A percentile compares a stretch with the other conserved stretches of the same genome.
Conservation (phyloP, 1,140 invertebrate species). For the Mactra quadrangularis region DNA sequence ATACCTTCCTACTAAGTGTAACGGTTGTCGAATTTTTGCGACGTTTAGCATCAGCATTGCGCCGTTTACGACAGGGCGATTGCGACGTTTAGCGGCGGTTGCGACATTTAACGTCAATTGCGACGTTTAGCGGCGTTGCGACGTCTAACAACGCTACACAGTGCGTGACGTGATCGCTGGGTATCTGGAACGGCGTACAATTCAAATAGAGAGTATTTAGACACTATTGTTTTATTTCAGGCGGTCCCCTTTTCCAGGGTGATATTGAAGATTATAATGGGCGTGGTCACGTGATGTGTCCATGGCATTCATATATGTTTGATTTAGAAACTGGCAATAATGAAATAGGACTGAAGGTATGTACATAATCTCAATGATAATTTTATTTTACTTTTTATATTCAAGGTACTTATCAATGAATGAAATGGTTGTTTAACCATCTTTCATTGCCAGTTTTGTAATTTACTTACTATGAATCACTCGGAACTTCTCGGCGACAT, state of each 20-base stretch:
- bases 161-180: too few species aligned
- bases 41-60: too few species aligned
- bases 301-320: constrained; percentile 81
- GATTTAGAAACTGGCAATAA: constrained; percentile 75
- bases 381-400: neutral
- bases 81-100: too few species aligned
- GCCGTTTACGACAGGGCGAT: too few species aligned
- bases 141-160: too few species aligned
- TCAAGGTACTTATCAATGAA: neutral
- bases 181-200: too few species aligned
- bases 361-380: neutral
- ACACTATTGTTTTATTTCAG: constrained; percentile 56
- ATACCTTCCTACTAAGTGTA: too few species aligned
- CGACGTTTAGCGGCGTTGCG: too few species aligned
- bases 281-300: constrained; percentile 76
- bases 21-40: too few species aligned
- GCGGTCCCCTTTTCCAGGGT: constrained; percentile 76
- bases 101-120: too few species aligned
- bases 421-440: neutral
- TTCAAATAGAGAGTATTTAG: too few species aligned
- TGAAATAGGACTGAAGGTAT: constrained; percentile 76
- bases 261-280: constrained; percentile 80
- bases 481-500: neutral
- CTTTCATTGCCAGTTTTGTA: neutral
- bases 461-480: neutral